phyloP scores from a whole-genome alignment of 2,113 vertebrate species.

The Rynchops niger region DNA sequence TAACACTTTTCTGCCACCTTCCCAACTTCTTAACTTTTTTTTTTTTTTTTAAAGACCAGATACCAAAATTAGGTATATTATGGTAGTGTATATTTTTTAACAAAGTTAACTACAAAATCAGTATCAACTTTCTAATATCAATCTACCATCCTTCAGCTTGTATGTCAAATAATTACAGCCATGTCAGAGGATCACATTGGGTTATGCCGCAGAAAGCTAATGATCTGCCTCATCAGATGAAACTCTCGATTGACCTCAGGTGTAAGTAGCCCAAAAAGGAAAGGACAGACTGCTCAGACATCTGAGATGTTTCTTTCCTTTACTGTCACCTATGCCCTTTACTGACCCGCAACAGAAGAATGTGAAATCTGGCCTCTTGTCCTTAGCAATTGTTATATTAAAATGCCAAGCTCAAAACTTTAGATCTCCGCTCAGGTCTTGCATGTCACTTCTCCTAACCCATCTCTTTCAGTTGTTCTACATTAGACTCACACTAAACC shows the following conservation, averaged over 20 bases:
- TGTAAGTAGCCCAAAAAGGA: background rate
- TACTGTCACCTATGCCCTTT: background rate
- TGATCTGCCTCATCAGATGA: background rate
- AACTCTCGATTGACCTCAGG: background rate
- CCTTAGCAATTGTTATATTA: background rate
- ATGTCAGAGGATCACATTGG: background rate
- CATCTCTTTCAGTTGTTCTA: background rate
- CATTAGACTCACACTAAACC: background rate
- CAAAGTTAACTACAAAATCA: background rate
- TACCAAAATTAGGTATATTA: background rate
- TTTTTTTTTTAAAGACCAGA: background rate
- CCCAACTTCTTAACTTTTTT: background rate
- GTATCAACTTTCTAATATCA: background rate
- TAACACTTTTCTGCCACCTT: background rate
- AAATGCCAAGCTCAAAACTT: background rate
- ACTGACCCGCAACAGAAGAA: background rate
- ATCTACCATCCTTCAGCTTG: background rate
- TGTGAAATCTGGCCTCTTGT: background rate
- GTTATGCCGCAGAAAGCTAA: background rate
- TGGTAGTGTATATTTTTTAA: background rate
- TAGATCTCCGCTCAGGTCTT: background rate
- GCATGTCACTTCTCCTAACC: background rate
- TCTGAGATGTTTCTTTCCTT: background rate
- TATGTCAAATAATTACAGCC: background rate
- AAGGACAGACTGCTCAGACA: background rate